Base-by-base conservation (phyloP, 2,113 vertebrate genomes). In the Elaphurus davidianus region DNA sequence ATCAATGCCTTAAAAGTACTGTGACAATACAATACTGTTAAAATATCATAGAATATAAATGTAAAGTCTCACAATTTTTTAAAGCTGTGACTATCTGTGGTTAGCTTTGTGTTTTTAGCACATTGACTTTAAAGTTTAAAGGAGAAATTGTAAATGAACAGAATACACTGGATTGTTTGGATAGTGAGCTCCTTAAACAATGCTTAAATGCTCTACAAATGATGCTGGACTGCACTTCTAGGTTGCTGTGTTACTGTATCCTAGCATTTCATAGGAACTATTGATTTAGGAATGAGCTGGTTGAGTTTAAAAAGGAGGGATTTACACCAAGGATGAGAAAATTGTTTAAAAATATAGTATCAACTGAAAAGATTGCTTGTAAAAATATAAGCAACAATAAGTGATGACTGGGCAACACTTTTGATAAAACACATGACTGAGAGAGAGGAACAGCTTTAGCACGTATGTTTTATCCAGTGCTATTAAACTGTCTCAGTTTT, bases 161-260 rank as follows among this genome's bases (percentile, higher is more conserved):
- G 54, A 79, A 78, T 19, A 23, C 9, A 30, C 11, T 83, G 33
- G 10, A 12, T 57, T 54, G 40, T 86, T 79, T 60, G 40, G 64
- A 47, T 76, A 36, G 36, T 19, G 36, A 88, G 30, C 36, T 59
- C 55, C 86, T 55, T 14, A n/a, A 36, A n/a, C 14, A 40, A 60
- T 28, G 9, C 6, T 47, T 64, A 8, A 52, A 74, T 82, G 83
- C 60, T 67, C 85, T n/a, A 4, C 15, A 45, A 59, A 23, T 57
- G 40, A 28, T 64, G 74, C 52, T 60, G 91, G 85, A 54, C 60
- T 79, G 76, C 5, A 23, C 50, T 30, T 12, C 28, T 27, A 45
- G 83, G 74, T 91, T 81, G 40, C 64, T 71, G 94, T 54, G 97
- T 94, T 97, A 90, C 84, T n/a, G 43, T 86, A 64, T 97, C 97